A percentile compares a stretch with the other conserved stretches of the same genome.
Evolutionary conservation across 2,113 vertebrate genomes (phyloP).

Genomic region (Speoplatyrhinus poulsoni): DNA sequence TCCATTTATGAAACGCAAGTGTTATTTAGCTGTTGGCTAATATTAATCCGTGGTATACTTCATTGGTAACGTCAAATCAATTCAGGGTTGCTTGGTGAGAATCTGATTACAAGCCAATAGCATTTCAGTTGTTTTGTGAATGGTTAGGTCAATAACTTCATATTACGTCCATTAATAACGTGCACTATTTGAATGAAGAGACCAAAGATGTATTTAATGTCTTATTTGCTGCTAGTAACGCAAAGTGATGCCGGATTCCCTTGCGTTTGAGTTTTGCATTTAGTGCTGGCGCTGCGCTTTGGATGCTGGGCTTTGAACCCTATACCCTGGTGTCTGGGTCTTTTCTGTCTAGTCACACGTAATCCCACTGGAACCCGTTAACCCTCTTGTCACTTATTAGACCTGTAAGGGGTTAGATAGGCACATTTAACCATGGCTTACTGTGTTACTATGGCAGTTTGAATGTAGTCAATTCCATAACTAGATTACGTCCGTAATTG

Average conservation of each 20-base stretch:
- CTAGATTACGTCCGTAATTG: constrained; percentile 45
- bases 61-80: too few relatives aligned
- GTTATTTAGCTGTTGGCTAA: too few relatives aligned
- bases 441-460: constrained; percentile 37
- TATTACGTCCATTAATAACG: too few relatives aligned
- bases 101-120: too few relatives aligned
- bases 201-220: too few relatives aligned
- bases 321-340: constrained; percentile 18
- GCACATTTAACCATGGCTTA: constrained; percentile 65
- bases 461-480: constrained; percentile 46
- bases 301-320: constrained; percentile 13
- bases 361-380: constrained; percentile 56
- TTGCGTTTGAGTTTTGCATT: background rate
- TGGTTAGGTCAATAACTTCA: too few relatives aligned
- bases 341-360: constrained; percentile 33
- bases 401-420: constrained; percentile 62
- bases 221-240: too few relatives aligned
- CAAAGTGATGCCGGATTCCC: background rate
- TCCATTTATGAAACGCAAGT: too few relatives aligned
- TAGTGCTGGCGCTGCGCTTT: background rate
- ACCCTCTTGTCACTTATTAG: constrained; percentile 62
- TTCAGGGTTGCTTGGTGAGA: too few relatives aligned
- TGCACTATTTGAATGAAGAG: too few relatives aligned
- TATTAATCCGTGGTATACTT: too few relatives aligned
- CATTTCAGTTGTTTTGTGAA: too few relatives aligned